phyloP scores from a whole-genome alignment of 2,888 invertebrate genomes.

The Cinara cedri region DNA sequence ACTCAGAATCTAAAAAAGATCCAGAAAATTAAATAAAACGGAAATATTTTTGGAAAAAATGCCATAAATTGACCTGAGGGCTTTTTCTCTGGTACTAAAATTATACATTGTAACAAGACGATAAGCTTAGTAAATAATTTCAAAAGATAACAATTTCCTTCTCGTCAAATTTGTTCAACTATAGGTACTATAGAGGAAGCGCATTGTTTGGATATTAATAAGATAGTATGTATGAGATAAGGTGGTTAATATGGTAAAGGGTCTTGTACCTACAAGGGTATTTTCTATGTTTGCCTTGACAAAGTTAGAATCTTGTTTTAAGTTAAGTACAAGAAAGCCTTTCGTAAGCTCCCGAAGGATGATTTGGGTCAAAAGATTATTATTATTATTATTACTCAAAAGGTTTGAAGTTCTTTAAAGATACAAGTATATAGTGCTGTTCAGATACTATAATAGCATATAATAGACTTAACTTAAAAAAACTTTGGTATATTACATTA shows the following conservation, averaged over 20 bases:
- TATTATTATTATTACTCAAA: conserved; percentile 29
- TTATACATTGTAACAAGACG: too few species aligned
- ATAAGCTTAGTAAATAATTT: neutral
- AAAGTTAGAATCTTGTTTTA: conserved; percentile 34
- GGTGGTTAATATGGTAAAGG: neutral
- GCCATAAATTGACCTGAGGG: too few species aligned
- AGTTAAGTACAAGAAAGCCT: conserved; percentile 18
- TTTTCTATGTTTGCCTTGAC: conserved; percentile 18
- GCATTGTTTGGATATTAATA: conserved; percentile 3
- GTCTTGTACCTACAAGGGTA: neutral
- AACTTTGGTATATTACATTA: conserved; percentile 1
- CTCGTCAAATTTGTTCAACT: neutral
- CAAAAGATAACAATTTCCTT: neutral
- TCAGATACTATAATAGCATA: neutral
- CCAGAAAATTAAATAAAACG: too few species aligned
- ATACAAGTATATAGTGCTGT: conserved; percentile 3
- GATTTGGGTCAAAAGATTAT: conserved; percentile 45
- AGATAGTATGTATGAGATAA: neutral
- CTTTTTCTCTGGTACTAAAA: too few species aligned
- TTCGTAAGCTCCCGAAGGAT: conserved; percentile 22
- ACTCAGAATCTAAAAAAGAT: too few species aligned
- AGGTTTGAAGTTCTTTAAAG: conserved; percentile 37
- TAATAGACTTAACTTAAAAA: conserved; percentile 23
- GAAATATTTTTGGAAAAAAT: too few species aligned
- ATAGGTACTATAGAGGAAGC: neutral